Evolutionary conservation across 2,888 invertebrate species (phyloP).

Genomic region (Drosophila prostipennis): DNA sequence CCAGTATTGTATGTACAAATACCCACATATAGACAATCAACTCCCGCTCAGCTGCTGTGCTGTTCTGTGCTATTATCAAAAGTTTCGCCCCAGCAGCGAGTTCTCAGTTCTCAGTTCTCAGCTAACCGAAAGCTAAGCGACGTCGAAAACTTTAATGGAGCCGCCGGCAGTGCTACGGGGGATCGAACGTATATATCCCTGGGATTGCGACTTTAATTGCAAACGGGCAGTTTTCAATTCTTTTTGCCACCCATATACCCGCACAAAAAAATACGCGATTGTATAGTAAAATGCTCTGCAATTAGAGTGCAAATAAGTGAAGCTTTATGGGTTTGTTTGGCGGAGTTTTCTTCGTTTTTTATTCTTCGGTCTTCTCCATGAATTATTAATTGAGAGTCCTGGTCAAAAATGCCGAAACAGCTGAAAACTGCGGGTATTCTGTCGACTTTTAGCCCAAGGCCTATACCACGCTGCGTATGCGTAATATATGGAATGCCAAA

Average conservation of each 20-base stretch:
- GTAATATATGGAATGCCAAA: conserved; percentile 18
- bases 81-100: conserved; percentile 58
- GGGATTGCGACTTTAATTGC: conserved; percentile 68
- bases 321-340: conserved; percentile 22
- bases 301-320: conserved; percentile 48
- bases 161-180: neutral
- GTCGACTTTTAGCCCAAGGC: conserved; percentile 4
- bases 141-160: conserved; percentile 52
- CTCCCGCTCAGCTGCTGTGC: conserved; percentile 53
- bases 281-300: conserved; percentile 31
- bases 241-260: conserved; percentile 36
- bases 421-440: conserved; percentile 1
- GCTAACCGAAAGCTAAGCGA: conserved; percentile 50
- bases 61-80: conserved; percentile 69
- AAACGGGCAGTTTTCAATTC: conserved; percentile 68
- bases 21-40: conserved; percentile 36
- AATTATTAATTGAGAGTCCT: conserved; percentile 42
- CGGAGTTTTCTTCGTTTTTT: conserved; percentile 16
- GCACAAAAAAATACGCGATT: conserved; percentile 17
- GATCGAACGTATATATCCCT: neutral
- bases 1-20: conserved; percentile 11
- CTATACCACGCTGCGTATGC: conserved; percentile 16
- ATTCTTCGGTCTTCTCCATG: conserved; percentile 15
- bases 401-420: conserved; percentile 10
- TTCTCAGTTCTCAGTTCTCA: conserved; percentile 59